phyloP scores from a whole-genome alignment of 2,113 vertebrate species.

The Bagarius yarrelli region DNA sequence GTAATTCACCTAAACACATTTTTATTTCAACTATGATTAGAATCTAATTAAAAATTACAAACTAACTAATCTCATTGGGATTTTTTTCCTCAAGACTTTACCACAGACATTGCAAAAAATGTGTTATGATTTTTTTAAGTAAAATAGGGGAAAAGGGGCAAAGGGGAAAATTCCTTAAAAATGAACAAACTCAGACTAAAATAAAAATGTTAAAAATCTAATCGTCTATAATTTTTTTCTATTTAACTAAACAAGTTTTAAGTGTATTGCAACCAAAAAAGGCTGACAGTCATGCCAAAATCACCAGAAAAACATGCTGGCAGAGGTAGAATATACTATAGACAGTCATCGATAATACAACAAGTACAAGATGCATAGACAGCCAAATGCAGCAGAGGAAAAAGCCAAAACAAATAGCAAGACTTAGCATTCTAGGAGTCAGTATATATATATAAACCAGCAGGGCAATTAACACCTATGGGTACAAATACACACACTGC shows the following conservation, averaged over 20 bases:
- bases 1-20: neutral
- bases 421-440: neutral
- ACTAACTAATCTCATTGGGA: neutral
- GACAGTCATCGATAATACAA: neutral
- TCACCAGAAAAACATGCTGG: too few species aligned
- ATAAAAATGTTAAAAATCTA: neutral
- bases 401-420: neutral
- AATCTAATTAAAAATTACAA: neutral
- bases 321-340: neutral
- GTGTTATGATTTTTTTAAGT: too few species aligned
- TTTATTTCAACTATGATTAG: neutral
- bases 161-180: too few species aligned
- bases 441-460: neutral
- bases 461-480: neutral
- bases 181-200: constrained; percentile 22
- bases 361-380: constrained; percentile 1
- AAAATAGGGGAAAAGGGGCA: too few species aligned
- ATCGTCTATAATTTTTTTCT: neutral
- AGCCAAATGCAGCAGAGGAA: neutral
- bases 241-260: neutral
- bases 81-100: too few species aligned
- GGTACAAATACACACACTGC: neutral
- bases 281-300: neutral
- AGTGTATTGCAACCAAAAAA: neutral
- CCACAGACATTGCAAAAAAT: neutral